Evolutionary conservation across 2,888 invertebrate genomes (phyloP), one percentile per base, ranked within the genome.

Genomic region (Chymomyza caudatula): DNA sequence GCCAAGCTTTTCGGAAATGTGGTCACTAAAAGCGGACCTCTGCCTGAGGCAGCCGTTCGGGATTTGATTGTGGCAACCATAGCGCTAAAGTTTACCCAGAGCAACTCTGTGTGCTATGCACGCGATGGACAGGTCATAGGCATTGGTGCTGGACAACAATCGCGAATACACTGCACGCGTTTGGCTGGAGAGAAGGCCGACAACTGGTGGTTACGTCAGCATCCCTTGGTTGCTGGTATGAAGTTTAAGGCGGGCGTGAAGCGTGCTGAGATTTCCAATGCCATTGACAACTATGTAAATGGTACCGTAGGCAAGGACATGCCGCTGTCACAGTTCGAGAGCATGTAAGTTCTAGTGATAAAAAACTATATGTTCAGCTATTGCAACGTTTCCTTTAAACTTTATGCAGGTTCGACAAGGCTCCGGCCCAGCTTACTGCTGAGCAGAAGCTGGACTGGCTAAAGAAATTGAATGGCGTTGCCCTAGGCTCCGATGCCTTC

Each of bases 141-240:
- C 17, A 98, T 98, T 82, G 99, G 99, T 25, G 99, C 99, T n/a
- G 99, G 99, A 0, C 99, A 99, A 88, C 99, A 99, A 90, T 98
- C 98, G 0, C 94, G 99, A 74, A 98, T 99, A 87, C 99, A 99
- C 91, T 99, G 99, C 91, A 98, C 98, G 0, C 93, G 98, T 78
- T 93, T 99, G 78, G 99, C 99, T 65, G 98, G 98, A 53, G 97
- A 97, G 87, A 99, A 99, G 90, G 98, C 98, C 22, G 96, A 97
- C 88, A 96, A 97, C 91, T 99, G 99, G 98, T 99, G 98, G 98
- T 91, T 98, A 82, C 94, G 99, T 19, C 95, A 96, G 60, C 98
- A 99, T 91, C 97, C 98, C 2, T 93, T 93, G 77, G 97, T 98
- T 3, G 91, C 94, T 13, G 91, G 91, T 57, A 95, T 98, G 95